Conservation (phyloP, 2,113 vertebrate species). For the Silurus glanis region DNA sequence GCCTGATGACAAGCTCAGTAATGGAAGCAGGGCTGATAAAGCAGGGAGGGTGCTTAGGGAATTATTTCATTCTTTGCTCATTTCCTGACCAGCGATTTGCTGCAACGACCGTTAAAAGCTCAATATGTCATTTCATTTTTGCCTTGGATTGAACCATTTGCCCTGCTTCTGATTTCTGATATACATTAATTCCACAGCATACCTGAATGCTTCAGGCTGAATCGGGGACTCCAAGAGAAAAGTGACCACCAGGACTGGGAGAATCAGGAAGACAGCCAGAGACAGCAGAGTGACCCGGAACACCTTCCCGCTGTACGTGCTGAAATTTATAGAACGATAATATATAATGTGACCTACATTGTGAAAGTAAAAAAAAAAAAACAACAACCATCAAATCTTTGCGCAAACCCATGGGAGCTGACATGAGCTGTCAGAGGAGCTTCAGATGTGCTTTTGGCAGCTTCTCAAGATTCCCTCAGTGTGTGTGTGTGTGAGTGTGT, state of each 20-base stretch:
- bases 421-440: background rate
- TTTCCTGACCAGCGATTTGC: no score
- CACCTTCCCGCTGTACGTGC: conserved; percentile 89
- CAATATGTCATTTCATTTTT: no score
- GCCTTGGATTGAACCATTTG: no score
- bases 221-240: conserved; percentile 89
- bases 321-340: conserved; percentile 56
- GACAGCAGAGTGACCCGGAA: conserved; percentile 86
- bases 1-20: no score
- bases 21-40: no score
- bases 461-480: background rate
- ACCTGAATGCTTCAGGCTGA: conserved; percentile 87
- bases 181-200: background rate
- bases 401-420: background rate
- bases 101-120: no score
- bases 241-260: conserved; percentile 81
- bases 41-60: no score
- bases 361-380: background rate
- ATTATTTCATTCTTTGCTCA: no score
- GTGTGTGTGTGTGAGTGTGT: background rate
- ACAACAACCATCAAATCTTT: background rate
- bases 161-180: background rate
- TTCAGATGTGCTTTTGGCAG: background rate
- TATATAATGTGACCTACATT: background rate
- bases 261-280: conserved; percentile 74